Conservation (phyloP, 2,888 invertebrate genomes). For the Trissolcus japonicus region DNA sequence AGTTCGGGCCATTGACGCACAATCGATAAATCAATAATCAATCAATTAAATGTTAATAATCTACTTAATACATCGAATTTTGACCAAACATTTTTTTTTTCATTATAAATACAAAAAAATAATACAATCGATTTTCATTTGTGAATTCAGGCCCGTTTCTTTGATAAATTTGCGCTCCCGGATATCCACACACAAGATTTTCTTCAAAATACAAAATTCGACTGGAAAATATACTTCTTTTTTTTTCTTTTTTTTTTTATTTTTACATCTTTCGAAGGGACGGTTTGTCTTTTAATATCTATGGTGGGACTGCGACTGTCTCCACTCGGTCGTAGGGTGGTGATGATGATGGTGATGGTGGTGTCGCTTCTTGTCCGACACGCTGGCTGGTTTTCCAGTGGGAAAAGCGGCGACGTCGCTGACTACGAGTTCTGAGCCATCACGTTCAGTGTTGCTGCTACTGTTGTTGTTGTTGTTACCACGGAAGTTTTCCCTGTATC, state of each 20-base stretch:
- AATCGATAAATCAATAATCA: too few species aligned
- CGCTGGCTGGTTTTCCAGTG: slow-evolving; percentile 76
- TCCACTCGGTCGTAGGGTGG: slow-evolving; percentile 78
- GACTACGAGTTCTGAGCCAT: slow-evolving; percentile 87
- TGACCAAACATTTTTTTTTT: too few species aligned
- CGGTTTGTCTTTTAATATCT: slow-evolving; percentile 73
- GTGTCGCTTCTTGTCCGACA: slow-evolving; percentile 83
- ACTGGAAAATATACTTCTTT: background rate
- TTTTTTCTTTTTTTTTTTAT: background rate
- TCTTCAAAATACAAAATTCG: too few species aligned
- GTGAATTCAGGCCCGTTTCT: too few species aligned
- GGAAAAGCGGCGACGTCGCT: slow-evolving; percentile 79
- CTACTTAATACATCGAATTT: too few species aligned
- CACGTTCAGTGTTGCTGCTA: slow-evolving; percentile 75
- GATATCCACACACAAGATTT: too few species aligned
- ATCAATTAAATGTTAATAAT: too few species aligned
- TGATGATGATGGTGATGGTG: slow-evolving; percentile 83
- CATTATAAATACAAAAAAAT: too few species aligned
- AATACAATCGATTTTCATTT: too few species aligned
- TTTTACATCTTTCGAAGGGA: slow-evolving; percentile 50
- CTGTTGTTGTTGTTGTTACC: slow-evolving; percentile 53
- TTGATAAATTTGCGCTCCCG: too few species aligned
- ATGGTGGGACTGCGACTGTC: slow-evolving; percentile 78
- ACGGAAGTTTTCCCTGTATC: slow-evolving; percentile 74
- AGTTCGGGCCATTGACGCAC: background rate